Percentiles rank a stretch among this genome's conserved stretches.
Evolutionary conservation across 2,113 vertebrate genomes (phyloP).

Genomic region (Aramus guarauna): DNA sequence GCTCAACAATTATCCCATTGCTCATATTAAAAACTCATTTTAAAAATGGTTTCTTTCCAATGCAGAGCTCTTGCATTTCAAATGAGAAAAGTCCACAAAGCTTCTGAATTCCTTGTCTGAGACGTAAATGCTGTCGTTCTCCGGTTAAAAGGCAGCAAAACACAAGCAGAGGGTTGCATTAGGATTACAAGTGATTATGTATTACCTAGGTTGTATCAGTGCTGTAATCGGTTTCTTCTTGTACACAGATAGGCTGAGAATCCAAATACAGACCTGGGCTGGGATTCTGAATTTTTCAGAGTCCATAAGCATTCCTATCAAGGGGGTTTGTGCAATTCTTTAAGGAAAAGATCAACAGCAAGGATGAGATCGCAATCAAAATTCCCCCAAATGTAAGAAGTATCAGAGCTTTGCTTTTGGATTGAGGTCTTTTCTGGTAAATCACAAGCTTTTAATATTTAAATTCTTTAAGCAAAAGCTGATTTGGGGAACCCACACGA

Average conservation of each 20-base stretch:
- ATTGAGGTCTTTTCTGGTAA: neutral
- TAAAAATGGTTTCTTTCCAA: neutral
- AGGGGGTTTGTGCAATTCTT: neutral
- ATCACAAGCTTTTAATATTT: neutral
- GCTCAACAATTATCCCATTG: neutral
- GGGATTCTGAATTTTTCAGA: neutral
- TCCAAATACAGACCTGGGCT: neutral
- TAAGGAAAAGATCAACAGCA: neutral
- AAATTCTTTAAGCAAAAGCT: neutral
- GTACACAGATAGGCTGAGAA: neutral
- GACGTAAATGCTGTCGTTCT: neutral
- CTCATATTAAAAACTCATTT: neutral
- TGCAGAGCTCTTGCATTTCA: neutral
- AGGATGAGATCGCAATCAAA: neutral
- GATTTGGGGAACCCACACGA: neutral
- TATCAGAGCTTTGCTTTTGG: neutral
- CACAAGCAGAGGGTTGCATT: neutral
- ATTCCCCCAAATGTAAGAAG: neutral
- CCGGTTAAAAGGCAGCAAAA: slow-evolving; percentile 15
- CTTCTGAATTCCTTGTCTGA: neutral
- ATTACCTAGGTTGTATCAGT: slow-evolving; percentile 8
- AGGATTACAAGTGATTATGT: slow-evolving; percentile 62
- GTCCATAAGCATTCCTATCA: neutral
- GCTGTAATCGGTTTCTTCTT: slow-evolving; percentile 36
- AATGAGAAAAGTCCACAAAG: neutral